Percentiles rank a stretch among this genome's conserved stretches.
Conservation (phyloP, 1,140 invertebrate species). For the Sminthurides bifidus region DNA sequence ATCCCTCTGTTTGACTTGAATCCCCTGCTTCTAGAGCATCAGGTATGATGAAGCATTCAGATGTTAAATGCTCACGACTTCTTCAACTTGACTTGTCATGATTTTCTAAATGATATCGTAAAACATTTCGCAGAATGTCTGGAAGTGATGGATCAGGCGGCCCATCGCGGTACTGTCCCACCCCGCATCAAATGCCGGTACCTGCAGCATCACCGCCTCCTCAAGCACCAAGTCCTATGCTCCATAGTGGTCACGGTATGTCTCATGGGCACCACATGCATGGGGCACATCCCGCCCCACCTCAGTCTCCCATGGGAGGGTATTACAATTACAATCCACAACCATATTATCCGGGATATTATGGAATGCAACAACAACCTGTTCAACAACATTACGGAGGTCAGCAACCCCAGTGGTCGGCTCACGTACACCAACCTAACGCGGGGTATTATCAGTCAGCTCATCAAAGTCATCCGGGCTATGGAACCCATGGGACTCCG, state of each 20-base stretch:
- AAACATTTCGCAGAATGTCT: not conserved
- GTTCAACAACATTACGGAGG: not conserved
- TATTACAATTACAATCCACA: no score
- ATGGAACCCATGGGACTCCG: not conserved
- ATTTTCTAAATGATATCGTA: no score
- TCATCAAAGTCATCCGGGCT: not conserved
- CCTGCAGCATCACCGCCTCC: conserved; percentile 12
- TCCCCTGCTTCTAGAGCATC: no score
- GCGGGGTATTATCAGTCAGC: no score
- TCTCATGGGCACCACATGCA: not conserved
- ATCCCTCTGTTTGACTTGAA: no score
- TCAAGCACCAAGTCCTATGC: not conserved
- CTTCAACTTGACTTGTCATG: no score
- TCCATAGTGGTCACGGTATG: not conserved
- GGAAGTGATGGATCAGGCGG: conserved; percentile 1
- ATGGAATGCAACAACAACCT: not conserved
- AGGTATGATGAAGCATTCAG: no score
- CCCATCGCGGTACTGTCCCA: conserved; percentile 2
- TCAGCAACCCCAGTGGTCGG: conserved; percentile 4
- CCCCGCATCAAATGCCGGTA: conserved; percentile 13
- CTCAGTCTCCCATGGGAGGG: not conserved
- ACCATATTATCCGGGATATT: not conserved
- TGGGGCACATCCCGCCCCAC: no score
- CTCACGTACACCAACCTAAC: conserved; percentile 6
- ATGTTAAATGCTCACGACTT: no score